Percentiles rank a stretch among this genome's conserved stretches.
phyloP scores from a whole-genome alignment of 2,797 vertebrate genomes.

The Pygocentrus nattereri region DNA sequence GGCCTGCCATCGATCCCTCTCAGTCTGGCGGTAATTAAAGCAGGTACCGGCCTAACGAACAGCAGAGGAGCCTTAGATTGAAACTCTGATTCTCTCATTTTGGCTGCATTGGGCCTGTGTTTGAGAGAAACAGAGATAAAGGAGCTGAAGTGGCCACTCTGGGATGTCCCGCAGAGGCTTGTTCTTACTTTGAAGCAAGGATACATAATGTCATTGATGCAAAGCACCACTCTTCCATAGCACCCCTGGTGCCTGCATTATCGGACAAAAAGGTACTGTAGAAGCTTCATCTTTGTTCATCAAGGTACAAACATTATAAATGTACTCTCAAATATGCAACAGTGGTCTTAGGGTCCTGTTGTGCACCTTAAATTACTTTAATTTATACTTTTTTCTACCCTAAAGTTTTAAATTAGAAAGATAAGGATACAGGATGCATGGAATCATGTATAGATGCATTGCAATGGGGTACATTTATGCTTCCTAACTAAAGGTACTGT shows the following conservation, averaged over 20 bases:
- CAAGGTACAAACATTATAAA: too few species aligned
- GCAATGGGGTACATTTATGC: too few species aligned
- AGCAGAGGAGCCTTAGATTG: conserved; percentile 44
- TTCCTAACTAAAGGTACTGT: neutral
- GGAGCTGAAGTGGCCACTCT: conserved; percentile 7
- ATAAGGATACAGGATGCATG: too few species aligned
- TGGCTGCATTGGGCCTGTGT: conserved; percentile 24
- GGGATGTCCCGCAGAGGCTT: neutral
- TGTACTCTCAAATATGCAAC: too few species aligned
- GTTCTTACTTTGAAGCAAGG: neutral
- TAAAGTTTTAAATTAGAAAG: too few species aligned
- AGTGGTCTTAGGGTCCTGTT: too few species aligned
- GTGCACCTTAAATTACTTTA: too few species aligned
- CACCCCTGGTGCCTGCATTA: too few species aligned
- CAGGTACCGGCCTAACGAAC: conserved; percentile 44
- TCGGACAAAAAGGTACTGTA: too few species aligned
- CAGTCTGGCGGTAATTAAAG: conserved; percentile 60
- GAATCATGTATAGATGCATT: too few species aligned
- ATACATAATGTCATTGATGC: neutral
- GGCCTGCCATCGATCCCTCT: conserved; percentile 55
- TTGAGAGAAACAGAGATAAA: neutral
- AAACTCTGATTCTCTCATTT: conserved; percentile 47
- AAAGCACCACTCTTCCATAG: neutral
- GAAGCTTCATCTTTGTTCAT: too few species aligned
- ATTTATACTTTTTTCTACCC: too few species aligned